Evolutionary conservation across 2,888 invertebrate genomes (phyloP).

Genomic region (Bombyx huttoni): DNA sequence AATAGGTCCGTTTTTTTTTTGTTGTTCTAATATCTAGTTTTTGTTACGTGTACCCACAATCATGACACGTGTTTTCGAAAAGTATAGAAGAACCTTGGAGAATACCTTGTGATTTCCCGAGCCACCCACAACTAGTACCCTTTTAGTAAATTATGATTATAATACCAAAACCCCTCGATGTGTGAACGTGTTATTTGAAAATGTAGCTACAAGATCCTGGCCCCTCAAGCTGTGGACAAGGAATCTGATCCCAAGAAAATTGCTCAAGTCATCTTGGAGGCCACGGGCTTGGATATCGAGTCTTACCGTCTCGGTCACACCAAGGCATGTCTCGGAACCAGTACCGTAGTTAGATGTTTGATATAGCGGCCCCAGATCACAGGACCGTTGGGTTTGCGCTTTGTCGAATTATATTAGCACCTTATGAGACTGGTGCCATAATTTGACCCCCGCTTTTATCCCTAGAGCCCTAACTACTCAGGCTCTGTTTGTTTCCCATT

Average conservation of each 20-base stretch:
- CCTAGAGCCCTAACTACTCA: slow-evolving; percentile 44
- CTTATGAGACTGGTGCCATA: slow-evolving; percentile 44
- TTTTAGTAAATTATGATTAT: background rate
- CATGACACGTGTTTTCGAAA: slow-evolving; percentile 1
- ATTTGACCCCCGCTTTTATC: slow-evolving; percentile 37
- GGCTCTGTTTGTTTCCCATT: slow-evolving; percentile 41
- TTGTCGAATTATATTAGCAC: slow-evolving; percentile 38
- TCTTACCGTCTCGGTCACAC: slow-evolving; percentile 98
- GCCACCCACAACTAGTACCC: background rate
- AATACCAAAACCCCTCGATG: slow-evolving; percentile 38
- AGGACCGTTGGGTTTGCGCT: slow-evolving; percentile 39
- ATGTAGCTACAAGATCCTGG: slow-evolving; percentile 98
- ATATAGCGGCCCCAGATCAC: slow-evolving; percentile 27
- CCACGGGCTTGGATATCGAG: slow-evolving; percentile 88
- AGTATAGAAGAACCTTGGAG: no score
- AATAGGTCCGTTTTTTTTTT: background rate
- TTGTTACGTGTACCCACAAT: background rate
- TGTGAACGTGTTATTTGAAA: slow-evolving; percentile 60
- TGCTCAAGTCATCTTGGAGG: slow-evolving; percentile 86
- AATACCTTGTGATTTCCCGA: slow-evolving; percentile 1
- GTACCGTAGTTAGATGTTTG: slow-evolving; percentile 47
- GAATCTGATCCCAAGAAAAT: slow-evolving; percentile 85
- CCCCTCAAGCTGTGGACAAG: slow-evolving; percentile 88
- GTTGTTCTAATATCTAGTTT: background rate
- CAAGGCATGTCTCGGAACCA: slow-evolving; percentile 85